Evolutionary conservation across 1,140 invertebrate species (phyloP).

Genomic region (Eurosta solidaginis): DNA sequence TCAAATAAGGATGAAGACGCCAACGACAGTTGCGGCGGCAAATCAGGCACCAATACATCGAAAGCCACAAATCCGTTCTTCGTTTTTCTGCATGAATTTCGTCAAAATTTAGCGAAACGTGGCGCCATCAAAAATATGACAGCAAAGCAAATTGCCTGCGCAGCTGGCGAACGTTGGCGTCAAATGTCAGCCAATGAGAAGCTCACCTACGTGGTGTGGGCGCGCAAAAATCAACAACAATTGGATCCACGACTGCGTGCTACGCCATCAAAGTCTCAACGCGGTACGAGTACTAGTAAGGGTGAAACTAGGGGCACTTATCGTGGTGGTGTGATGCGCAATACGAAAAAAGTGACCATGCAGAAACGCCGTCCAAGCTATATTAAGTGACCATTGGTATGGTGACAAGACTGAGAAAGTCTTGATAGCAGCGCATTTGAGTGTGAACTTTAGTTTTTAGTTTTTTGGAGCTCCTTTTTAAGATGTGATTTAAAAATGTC

Average conservation of each 20-base stretch:
- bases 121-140: not conserved
- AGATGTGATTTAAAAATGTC: too few relatives aligned
- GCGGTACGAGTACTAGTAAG: not conserved
- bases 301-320: not conserved
- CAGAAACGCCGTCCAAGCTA: conserved; percentile 3
- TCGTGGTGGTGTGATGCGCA: not conserved
- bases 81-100: conserved; percentile 16
- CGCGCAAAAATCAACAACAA: conserved; percentile 18
- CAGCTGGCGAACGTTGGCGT: conserved; percentile 21
- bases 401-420: too few relatives aligned
- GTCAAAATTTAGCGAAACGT: not conserved
- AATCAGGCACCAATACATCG: not conserved
- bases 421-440: too few relatives aligned
- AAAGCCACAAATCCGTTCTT: conserved; percentile 28
- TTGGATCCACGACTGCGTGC: not conserved
- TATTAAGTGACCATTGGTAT: conserved; percentile 3
- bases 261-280: not conserved
- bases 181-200: conserved; percentile 19
- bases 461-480: too few relatives aligned
- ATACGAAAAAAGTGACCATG: not conserved
- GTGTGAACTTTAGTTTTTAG: too few relatives aligned
- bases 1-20: not conserved
- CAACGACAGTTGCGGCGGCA: not conserved
- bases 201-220: conserved; percentile 22
- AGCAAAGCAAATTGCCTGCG: not conserved